Base-by-base conservation (phyloP, 2,888 invertebrate genomes). In the Leptinotarsa haldemani region DNA sequence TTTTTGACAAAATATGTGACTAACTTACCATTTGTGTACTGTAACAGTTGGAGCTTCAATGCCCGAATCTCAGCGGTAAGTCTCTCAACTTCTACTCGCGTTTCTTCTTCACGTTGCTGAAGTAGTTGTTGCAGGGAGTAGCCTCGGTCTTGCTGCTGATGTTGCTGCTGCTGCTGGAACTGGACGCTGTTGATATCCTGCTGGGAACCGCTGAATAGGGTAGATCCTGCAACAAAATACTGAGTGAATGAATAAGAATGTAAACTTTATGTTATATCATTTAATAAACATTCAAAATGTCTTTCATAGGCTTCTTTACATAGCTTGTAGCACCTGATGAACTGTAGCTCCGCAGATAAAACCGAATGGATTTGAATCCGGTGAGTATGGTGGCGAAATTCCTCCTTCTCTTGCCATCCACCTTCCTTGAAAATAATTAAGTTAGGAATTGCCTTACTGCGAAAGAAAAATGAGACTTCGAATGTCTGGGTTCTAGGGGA, bases 51-150 rank as follows among this genome's bases (percentile, higher is more conserved):
- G 71, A 90, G 86, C 83, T 91, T 91, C 70, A 92, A 87, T 15
- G 89, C 88, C 74, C 90, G 88, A 82, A 92, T 91, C 85, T 92
- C 91, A 15, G 91, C 90, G 30, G 91, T 91, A 50, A 92, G 88
- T 70, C 91, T 88, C 73, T 90, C 90, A 50, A 92, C 90, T 86
- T 92, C 91, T 73, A 89, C 88, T 63, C 89, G 86, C 79, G 90
- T 90, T 83, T 91, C 91, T 79, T 92, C 91, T 82, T 92, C 92
- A 7, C 91, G 85, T 79, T 91, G 90, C 78, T 90, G 90, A 69
- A 91, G 81, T 20, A 91, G 86, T 79, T 88, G 88, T 63, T 89
- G 88, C 81, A 90, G 89, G 46, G 86, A 85, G 52, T 83, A 82
- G 63, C 85, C 84, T 65, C 88, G 88, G 70, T 88, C 87, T 58